Percentiles rank a stretch among this genome's conserved stretches.
Evolutionary conservation across 2,797 vertebrate genomes (phyloP).

Genomic region (Anomalospiza imberbis): DNA sequence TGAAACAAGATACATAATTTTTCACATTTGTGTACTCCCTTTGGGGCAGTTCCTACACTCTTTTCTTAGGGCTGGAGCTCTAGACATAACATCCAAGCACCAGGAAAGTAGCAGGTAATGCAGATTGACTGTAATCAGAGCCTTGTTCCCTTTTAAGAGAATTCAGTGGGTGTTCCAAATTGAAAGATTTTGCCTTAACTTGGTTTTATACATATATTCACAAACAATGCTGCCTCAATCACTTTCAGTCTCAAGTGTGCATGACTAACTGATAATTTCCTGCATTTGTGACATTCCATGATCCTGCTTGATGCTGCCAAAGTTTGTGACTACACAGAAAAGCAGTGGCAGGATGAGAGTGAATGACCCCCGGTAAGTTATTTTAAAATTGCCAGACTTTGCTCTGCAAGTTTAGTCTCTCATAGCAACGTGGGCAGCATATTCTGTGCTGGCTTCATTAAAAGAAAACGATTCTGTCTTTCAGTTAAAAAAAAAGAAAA

Average conservation of each 20-base stretch:
- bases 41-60: neutral
- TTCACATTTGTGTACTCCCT: neutral
- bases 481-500: conserved; percentile 38
- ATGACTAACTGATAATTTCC: conserved; percentile 10
- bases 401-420: conserved; percentile 27
- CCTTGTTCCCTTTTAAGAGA: neutral
- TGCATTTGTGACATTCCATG: conserved; percentile 10
- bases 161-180: neutral
- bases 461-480: conserved; percentile 39
- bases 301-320: neutral
- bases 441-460: conserved; percentile 45
- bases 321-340: neutral
- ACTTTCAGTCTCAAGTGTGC: neutral
- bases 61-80: neutral
- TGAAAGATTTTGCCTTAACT: neutral
- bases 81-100: neutral
- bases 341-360: neutral
- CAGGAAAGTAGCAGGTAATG: neutral
- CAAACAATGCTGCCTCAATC: neutral
- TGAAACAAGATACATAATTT: neutral
- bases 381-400: conserved; percentile 30
- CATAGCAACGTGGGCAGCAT: conserved; percentile 35
- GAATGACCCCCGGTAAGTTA: neutral
- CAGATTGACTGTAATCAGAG: neutral
- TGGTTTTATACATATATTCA: neutral